Conservation (phyloP, 2,797 vertebrate genomes). For the Podargus strigoides region DNA sequence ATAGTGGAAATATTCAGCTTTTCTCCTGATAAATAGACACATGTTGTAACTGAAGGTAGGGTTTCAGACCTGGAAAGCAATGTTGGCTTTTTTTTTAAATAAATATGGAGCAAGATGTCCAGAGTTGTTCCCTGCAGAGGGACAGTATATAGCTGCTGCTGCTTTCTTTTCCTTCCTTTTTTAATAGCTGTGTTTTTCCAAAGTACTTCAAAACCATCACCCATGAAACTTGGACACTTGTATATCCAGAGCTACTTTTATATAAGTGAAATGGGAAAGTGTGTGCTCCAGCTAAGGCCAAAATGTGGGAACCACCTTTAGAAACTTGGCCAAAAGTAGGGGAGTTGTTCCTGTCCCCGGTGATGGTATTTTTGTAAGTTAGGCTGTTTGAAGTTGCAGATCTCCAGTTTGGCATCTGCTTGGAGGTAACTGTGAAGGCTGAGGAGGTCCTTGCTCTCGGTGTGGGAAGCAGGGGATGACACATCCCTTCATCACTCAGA, state of each 20-base stretch:
- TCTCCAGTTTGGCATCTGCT: neutral
- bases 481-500: neutral
- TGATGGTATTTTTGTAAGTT: neutral
- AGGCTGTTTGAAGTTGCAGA: neutral
- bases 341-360: neutral
- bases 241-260: neutral
- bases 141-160: neutral
- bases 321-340: neutral
- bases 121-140: neutral
- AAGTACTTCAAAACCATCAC: neutral
- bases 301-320: neutral
- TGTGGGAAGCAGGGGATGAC: neutral
- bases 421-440: neutral
- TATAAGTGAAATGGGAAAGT: neutral
- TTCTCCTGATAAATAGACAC: slow-evolving; percentile 36
- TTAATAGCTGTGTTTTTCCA: neutral
- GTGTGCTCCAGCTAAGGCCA: neutral
- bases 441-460: neutral
- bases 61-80: slow-evolving; percentile 3
- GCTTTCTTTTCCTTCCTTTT: neutral
- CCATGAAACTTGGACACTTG: neutral
- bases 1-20: slow-evolving; percentile 36
- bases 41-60: neutral
- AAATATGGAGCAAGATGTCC: neutral
- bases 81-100: neutral